phyloP scores from a whole-genome alignment of 2,888 invertebrate species.

The Stegophylla sp. region DNA sequence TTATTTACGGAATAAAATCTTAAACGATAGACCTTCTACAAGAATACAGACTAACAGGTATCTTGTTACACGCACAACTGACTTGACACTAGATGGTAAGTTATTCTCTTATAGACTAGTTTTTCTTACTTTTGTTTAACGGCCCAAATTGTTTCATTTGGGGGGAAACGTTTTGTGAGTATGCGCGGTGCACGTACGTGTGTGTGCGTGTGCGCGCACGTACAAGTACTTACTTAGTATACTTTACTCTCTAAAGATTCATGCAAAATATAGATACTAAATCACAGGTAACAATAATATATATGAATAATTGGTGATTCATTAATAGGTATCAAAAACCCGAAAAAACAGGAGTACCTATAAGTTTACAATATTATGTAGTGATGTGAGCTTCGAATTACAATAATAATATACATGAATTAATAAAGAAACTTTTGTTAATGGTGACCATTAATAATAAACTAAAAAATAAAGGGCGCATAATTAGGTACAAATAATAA shows the following conservation, averaged over 20 bases:
- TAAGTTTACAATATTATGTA: too few relatives aligned
- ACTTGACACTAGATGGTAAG: conserved; percentile 51
- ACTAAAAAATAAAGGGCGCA: background rate
- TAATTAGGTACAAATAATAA: too few relatives aligned
- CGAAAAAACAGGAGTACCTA: background rate
- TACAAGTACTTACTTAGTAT: background rate
- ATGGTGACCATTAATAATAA: background rate
- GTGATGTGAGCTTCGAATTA: conserved; percentile 3
- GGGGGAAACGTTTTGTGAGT: conserved; percentile 40
- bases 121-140: conserved; percentile 55
- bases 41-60: conserved; percentile 50
- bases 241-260: conserved; percentile 18
- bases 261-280: conserved; percentile 43
- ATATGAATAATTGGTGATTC: conserved; percentile 3
- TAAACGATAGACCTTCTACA: conserved; percentile 41
- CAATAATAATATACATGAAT: conserved; percentile 6
- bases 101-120: conserved; percentile 55
- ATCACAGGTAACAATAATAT: background rate
- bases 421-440: conserved; percentile 22
- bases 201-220: background rate
- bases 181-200: background rate
- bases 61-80: conserved; percentile 56
- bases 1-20: conserved; percentile 12
- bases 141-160: conserved; percentile 54
- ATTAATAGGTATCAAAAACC: background rate